Evolutionary conservation across 1,140 invertebrate genomes (phyloP).

Genomic region (Manduca sexta): DNA sequence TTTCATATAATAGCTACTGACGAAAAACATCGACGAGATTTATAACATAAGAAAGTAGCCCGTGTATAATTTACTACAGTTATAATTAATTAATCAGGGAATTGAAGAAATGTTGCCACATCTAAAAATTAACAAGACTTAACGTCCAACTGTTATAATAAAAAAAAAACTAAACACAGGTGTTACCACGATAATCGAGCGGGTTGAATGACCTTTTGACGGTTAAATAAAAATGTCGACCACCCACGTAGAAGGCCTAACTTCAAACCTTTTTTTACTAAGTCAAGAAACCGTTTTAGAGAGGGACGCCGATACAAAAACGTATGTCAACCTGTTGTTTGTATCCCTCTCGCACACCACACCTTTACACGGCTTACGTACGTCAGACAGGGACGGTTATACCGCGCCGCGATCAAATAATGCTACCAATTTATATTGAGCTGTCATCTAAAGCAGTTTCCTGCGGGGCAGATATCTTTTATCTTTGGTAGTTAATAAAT

Average conservation of each 20-base stretch:
- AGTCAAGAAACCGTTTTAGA: constrained; percentile 1
- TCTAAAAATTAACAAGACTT: constrained; percentile 26
- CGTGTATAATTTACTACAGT: no score
- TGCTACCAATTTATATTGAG: no score
- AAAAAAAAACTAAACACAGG: constrained; percentile 38
- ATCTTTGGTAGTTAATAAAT: neutral
- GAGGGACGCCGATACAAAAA: no score
- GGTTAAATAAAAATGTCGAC: constrained; percentile 52
- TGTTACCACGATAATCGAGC: constrained; percentile 32
- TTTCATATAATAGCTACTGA: no score
- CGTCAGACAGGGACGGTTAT: no score
- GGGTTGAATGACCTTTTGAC: constrained; percentile 55
- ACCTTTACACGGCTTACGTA: no score
- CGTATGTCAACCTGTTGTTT: no score
- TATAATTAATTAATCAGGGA: neutral
- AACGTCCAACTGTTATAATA: constrained; percentile 14
- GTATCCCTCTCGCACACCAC: no score
- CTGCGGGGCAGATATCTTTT: neutral
- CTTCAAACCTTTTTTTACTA: constrained; percentile 3
- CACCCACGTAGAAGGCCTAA: constrained; percentile 44
- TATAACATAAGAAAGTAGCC: no score
- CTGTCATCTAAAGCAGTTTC: no score
- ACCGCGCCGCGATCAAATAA: no score
- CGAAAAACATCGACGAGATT: no score
- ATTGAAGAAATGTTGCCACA: constrained; percentile 15